Evolutionary conservation across 2,888 invertebrate species (phyloP), one percentile per base, ranked within the genome.

Genomic region (Dichetophora obliterata): DNA sequence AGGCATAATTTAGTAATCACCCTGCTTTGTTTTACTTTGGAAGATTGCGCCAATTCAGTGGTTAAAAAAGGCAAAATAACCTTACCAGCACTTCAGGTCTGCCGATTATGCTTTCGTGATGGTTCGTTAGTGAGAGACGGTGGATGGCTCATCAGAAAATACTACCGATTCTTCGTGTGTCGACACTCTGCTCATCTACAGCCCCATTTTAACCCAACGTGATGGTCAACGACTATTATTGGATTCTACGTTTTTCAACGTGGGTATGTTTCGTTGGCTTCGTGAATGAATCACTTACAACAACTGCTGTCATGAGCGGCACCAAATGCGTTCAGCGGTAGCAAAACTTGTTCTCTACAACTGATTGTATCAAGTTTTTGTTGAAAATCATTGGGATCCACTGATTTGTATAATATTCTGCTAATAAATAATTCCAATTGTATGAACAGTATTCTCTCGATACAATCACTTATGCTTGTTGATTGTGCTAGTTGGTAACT

Each of bases 151-250:
- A 43, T 11, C 59, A 27, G 27, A 24, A 16, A 27, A 27, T 14
- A 27, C 27, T 59, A 5, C 16, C 11, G 16, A 16, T 27, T 59
- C 59, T 59, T 27, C 24, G 59, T 27, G 9, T 59, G 59, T 59
- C 59, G 27, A 59, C 59, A 27, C 59, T 59, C 1, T 24, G 24
- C 27, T 59, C 59, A 59, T 27, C 27, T 59, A 24, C 14, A 59
- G 59, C 14, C 27, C 59, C 27, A 59, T 59, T 59, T 9, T 27
- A 59, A 27, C 27, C 24, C 14, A 59, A 27, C 59, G 16, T 27
- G 24, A 27, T 59, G 59, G 59, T 59, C 59, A 59, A 59, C 24
- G 24, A 27, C 59, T 59, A 59, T 59, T 59, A 59, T 59, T 59
- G 59, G 59, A 59, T 27, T 27, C 59, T 59, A 14, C 27, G 59